Percentiles rank a stretch among this genome's conserved stretches.
Evolutionary conservation across 2,888 invertebrate species (phyloP).

Genomic region (Anarsia innoxiella): DNA sequence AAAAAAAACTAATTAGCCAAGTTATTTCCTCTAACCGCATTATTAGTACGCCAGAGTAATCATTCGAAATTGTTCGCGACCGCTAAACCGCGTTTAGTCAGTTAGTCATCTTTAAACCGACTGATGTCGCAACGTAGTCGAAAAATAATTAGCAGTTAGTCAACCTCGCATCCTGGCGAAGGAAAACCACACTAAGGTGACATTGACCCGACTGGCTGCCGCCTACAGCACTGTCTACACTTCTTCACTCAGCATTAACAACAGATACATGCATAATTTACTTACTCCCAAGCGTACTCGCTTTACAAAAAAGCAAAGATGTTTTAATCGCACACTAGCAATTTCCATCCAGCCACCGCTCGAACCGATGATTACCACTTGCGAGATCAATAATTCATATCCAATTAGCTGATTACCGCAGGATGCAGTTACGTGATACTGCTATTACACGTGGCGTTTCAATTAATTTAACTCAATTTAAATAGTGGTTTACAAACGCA

Average conservation of each 20-base stretch:
- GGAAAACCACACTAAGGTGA: constrained; percentile 53
- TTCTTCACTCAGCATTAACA: no score
- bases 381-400: constrained; percentile 55
- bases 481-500: constrained; percentile 51
- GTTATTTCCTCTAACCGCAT: constrained; percentile 13
- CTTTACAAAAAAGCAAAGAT: constrained; percentile 28
- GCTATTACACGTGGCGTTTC: constrained; percentile 36
- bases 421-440: constrained; percentile 38
- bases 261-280: constrained; percentile 3
- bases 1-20: constrained; percentile 22
- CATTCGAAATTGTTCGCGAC: constrained; percentile 38
- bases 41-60: constrained; percentile 24
- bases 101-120: constrained; percentile 41
- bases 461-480: constrained; percentile 54
- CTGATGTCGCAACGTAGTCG: constrained; percentile 53
- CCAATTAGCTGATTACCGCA: constrained; percentile 58
- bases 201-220: constrained; percentile 46
- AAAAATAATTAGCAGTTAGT: constrained; percentile 66
- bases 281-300: constrained; percentile 10
- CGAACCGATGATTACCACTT: constrained; percentile 44
- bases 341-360: constrained; percentile 33
- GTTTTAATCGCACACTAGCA: constrained; percentile 28
- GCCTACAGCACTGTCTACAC: constrained; percentile 21
- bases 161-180: constrained; percentile 49
- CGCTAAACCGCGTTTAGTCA: constrained; percentile 47